A percentile compares a stretch with the other conserved stretches of the same genome.
These are phyloP conservation scores for Thalassaphorura encarpata DNA, from an alignment of 1,140 invertebrate species.

Conservation along the genomic window DNA sequence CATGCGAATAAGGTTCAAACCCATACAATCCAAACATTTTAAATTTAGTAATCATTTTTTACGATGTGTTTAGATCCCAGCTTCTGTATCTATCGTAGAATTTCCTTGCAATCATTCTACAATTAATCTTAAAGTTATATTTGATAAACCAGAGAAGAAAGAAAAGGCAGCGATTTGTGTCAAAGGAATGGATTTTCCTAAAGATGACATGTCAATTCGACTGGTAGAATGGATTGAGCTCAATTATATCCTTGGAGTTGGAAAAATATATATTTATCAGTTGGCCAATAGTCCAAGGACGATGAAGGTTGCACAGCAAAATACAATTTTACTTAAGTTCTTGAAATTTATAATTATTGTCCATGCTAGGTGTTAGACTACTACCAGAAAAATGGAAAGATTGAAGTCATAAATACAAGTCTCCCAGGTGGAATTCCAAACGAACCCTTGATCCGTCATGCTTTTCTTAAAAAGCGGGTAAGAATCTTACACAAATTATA, in stretches of 20 bases:
- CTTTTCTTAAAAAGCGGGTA: background rate
- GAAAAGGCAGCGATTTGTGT: slow-evolving; percentile 46
- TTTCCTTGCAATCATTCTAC: slow-evolving; percentile 9
- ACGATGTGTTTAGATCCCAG: background rate
- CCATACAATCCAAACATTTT: no score
- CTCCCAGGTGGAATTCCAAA: no score
- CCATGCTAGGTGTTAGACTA: no score
- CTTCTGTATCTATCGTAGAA: slow-evolving; percentile 10
- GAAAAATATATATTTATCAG: slow-evolving; percentile 46
- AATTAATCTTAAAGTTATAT: slow-evolving; percentile 12
- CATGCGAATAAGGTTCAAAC: no score
- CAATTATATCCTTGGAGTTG: slow-evolving; percentile 42
- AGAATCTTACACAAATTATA: no score
- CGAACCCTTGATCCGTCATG: background rate
- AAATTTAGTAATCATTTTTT: no score
- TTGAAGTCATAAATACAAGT: no score
- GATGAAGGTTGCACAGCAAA: no score
- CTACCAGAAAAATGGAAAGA: no score
- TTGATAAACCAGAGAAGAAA: slow-evolving; percentile 35
- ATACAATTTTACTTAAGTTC: no score
- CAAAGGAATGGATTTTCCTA: slow-evolving; percentile 45
- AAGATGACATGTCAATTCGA: slow-evolving; percentile 40
- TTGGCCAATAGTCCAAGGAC: no score
- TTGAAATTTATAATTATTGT: no score
- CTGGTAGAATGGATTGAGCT: slow-evolving; percentile 47